Base-by-base conservation (phyloP, 1,140 invertebrate genomes). In the Coelopa frigida region DNA sequence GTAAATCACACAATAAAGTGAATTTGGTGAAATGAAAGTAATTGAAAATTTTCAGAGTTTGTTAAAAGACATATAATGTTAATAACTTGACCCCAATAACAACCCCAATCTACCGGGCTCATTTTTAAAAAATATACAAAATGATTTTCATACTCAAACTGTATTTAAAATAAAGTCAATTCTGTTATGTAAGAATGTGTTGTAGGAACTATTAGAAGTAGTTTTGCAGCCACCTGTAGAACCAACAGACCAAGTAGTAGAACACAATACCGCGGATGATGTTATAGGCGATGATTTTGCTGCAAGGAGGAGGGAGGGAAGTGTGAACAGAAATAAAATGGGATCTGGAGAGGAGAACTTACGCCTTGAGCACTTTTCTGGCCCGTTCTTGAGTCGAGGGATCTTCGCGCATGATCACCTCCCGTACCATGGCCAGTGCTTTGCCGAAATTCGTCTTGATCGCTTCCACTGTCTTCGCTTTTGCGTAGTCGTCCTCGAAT, bases 181-280 rank as follows among this genome's bases (percentile, higher is more conserved):
- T 31, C 8, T 10, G n/a, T 31, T 31, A 31, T 8, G n/a, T 8
- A 31, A 31, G 8, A 31, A 8, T 10, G 27, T 31, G 27, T 31
- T 31, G 8, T n/a, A 10, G 8, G 8, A 31, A 10, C 8, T 31
- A n/a, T 31, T n/a, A 31, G n/a, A 31, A 31, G n/a, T 27, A 26
- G 10, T 29, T 42, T 10, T 29, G 8, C 31, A 58, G 23, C 33
- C 37, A 58, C 17, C 4, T 11, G 51, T 51, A 64, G 1, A 61
- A 26, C 52, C 56, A 64, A 39, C 42, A 41, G 3, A 61, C n/a
- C 2, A 64, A 37, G 18, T 55, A 61, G 38, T 61, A 64, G 8
- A 61, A 41, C 27, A 63, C 12, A 44, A 44, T 35, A 2, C 20
- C 24, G 3, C 53, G 56, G 1, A 59, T 1, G 7, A 44, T 38